phyloP scores from a whole-genome alignment of 1,140 invertebrate species.

The Lepidostoma basale region DNA sequence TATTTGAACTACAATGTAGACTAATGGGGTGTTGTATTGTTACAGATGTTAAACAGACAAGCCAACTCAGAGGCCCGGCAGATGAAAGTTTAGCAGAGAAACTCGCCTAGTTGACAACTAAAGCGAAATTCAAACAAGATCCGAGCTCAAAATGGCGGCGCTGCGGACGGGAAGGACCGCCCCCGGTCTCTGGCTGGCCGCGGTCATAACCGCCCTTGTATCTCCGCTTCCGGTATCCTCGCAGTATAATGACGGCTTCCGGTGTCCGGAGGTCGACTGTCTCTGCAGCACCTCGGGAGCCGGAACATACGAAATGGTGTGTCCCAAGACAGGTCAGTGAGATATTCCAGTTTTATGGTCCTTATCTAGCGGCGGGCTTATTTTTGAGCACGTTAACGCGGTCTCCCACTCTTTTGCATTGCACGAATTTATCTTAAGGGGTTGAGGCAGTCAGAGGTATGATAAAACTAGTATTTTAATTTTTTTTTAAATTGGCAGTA shows the following conservation, averaged over 20 bases:
- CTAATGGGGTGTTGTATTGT: too few relatives aligned
- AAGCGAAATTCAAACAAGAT: neutral
- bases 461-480: too few relatives aligned
- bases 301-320: conserved; percentile 27
- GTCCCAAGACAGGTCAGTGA: conserved; percentile 31
- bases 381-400: too few relatives aligned
- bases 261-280: conserved; percentile 38
- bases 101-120: too few relatives aligned
- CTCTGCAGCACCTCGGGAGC: conserved; percentile 23
- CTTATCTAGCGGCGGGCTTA: neutral
- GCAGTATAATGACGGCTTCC: conserved; percentile 23
- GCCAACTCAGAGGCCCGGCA: neutral
- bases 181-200: conserved; percentile 7
- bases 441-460: too few relatives aligned
- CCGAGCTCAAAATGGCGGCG: conserved; percentile 11
- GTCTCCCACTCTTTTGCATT: too few relatives aligned
- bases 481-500: too few relatives aligned
- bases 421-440: too few relatives aligned
- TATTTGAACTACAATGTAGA: too few relatives aligned
- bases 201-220: conserved; percentile 19
- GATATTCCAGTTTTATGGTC: conserved; percentile 7
- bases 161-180: conserved; percentile 27
- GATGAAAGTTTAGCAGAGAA: too few relatives aligned
- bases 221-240: conserved; percentile 30
- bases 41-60: too few relatives aligned